Percentiles rank a stretch among this genome's conserved stretches.
Conservation (phyloP, 2,888 invertebrate genomes). For the Orthosia incerta region DNA sequence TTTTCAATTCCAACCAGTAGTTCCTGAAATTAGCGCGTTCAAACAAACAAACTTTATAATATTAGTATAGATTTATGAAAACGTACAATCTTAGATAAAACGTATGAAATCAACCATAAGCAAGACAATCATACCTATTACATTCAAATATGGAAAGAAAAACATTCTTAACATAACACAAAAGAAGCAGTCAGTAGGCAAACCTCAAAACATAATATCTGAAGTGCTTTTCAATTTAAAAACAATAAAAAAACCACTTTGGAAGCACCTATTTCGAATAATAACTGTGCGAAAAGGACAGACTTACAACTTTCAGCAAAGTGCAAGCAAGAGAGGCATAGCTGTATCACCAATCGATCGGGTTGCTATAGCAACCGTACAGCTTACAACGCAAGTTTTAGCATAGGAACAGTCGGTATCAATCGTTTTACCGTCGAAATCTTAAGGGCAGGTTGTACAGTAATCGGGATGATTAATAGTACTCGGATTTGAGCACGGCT, state of each 20-base stretch:
- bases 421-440: conserved; percentile 35
- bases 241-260: conserved; percentile 63
- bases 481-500: conserved; percentile 44
- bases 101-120: neutral
- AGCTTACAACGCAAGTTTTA: conserved; percentile 60
- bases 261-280: conserved; percentile 65
- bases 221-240: conserved; percentile 37
- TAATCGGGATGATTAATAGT: conserved; percentile 49
- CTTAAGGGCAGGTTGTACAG: conserved; percentile 26
- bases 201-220: conserved; percentile 9
- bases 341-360: conserved; percentile 82
- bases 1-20: too few species aligned
- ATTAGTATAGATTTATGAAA: too few species aligned
- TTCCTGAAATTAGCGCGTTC: too few species aligned
- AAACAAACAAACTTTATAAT: too few species aligned
- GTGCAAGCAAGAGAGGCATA: conserved; percentile 64
- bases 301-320: conserved; percentile 24
- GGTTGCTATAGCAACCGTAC: conserved; percentile 80
- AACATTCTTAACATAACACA: rapidly evolving
- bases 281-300: conserved; percentile 66
- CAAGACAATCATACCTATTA: neutral
- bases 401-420: conserved; percentile 7
- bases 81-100: too few species aligned
- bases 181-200: neutral
- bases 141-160: conserved; percentile 4